A percentile compares a stretch with the other conserved stretches of the same genome.
These are phyloP conservation scores for Liopterus haemorrhoidalis DNA, from an alignment of 2,888 invertebrate genomes.

Conservation along the genomic window DNA sequence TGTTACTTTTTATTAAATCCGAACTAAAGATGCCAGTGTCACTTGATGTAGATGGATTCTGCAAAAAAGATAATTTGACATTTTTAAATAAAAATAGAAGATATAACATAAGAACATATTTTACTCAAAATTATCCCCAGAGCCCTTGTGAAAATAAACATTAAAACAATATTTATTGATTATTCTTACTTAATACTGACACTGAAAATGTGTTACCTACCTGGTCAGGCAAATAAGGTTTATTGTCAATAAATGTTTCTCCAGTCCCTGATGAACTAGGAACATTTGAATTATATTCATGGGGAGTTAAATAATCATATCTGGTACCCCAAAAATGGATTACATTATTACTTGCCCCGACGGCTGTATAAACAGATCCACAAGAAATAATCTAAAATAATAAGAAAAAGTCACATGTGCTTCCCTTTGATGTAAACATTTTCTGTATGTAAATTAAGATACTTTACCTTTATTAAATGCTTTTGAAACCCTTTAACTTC, in stretches of 20 bases:
- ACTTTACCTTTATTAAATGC: slow-evolving; percentile 38
- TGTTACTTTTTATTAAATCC: slow-evolving; percentile 26
- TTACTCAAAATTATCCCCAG: no score
- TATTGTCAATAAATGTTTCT: slow-evolving; percentile 4
- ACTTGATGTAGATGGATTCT: slow-evolving; percentile 14
- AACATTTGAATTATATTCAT: slow-evolving; percentile 35
- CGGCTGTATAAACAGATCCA: slow-evolving; percentile 61
- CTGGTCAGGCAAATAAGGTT: no score
- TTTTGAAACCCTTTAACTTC: slow-evolving; percentile 37
- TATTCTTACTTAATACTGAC: no score
- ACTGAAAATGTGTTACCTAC: no score
- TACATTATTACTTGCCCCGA: slow-evolving; percentile 58
- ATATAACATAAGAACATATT: neutral
- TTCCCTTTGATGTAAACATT: slow-evolving; percentile 32
- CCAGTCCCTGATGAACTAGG: slow-evolving; percentile 10
- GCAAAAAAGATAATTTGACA: slow-evolving; percentile 1
- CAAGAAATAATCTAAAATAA: slow-evolving; percentile 53
- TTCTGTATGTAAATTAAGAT: no score
- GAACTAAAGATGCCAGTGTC: slow-evolving; percentile 17
- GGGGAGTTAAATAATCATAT: no score
- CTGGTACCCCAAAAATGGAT: slow-evolving; percentile 65
- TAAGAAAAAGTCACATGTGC: neutral
- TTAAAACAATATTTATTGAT: no score
- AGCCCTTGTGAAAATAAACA: no score
- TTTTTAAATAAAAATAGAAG: neutral